Base-by-base conservation (phyloP, 1,140 invertebrate species). In the Akabosia matsudoensis region DNA sequence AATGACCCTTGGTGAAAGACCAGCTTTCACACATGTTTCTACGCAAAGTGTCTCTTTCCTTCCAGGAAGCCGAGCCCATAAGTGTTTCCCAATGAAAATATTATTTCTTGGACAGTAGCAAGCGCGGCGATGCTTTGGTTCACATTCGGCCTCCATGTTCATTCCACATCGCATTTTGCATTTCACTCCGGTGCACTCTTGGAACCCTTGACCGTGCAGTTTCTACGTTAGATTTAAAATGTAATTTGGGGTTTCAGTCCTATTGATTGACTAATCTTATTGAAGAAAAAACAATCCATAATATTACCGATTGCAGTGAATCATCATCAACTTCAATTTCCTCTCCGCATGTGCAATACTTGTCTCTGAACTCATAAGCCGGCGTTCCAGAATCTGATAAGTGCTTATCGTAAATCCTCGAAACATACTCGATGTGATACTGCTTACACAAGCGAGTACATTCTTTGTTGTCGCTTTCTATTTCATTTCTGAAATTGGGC, bases 71-170 rank as follows among this genome's bases (percentile, higher is more conserved):
- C 75, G 51, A 26, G 45, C 54, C 75, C 75, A 76, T 28, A 76
- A 33, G 28, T 33, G 51, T 73, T 76, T 76, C 33, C 70, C 70
- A 31, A 76, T 76, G 75, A 73, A 72, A 18, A 76, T 76, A 61
- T 76, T 76, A 28, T 76, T 54, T n/a, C 45, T 72, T 13, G 70
- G 70, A 24, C 75, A 76, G 13, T 33, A 54, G n/a, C 75, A 76
- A 0, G 30, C 75, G 16, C 75, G 45, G 10, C 70, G 24, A 33
- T 56, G 18, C 1, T 72, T 54, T 13, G 75, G 75, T 30, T 76
- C 75, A 56, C 75, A 76, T 14, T 56, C 16, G 18, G 75, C 75
- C n/a, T 52, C 31, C 31, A 51, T 28, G n/a, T 37, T 61, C 37
- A 70, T 70, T 24, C 70, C 70, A 73, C 75, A 76, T 30, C 75